phyloP scores from a whole-genome alignment of 2,888 invertebrate genomes.

The Pachydiplax longipennis region DNA sequence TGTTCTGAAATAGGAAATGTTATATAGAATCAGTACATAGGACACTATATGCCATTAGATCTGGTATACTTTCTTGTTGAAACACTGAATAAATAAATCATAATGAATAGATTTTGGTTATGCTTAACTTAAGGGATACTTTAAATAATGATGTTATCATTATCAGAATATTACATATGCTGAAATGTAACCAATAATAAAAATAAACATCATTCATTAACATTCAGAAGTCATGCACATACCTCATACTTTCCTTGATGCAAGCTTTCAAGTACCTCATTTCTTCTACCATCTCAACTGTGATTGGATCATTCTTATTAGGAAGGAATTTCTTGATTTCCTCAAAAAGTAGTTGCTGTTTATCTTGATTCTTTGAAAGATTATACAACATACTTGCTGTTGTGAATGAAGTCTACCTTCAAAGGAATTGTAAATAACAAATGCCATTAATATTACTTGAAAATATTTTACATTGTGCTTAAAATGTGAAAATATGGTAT shows the following conservation, averaged over 20 bases:
- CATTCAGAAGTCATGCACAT: conserved; percentile 38
- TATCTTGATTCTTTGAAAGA: conserved; percentile 62
- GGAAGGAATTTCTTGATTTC: conserved; percentile 66
- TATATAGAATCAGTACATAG: too few species aligned
- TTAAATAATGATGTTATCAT: too few species aligned
- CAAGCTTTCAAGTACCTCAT: conserved; percentile 76
- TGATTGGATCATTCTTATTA: conserved; percentile 61
- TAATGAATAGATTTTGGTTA: too few species aligned
- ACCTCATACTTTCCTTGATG: conserved; percentile 78
- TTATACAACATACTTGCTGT: neutral
- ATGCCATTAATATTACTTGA: too few species aligned
- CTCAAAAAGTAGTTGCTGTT: conserved; percentile 69
- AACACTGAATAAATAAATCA: neutral
- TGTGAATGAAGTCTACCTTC: conserved; percentile 28
- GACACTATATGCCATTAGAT: too few species aligned
- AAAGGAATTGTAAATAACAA: neutral
- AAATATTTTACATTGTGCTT: too few species aligned
- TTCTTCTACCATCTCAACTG: conserved; percentile 67
- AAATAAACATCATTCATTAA: too few species aligned
- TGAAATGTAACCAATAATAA: too few species aligned
- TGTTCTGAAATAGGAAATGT: conserved; percentile 65
- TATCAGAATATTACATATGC: too few species aligned
- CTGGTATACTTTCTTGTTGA: too few species aligned
- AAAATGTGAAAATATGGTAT: too few species aligned
- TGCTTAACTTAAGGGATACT: too few species aligned